Conservation (phyloP, 2,113 vertebrate genomes). For the Acrocephalus arundinaceus region DNA sequence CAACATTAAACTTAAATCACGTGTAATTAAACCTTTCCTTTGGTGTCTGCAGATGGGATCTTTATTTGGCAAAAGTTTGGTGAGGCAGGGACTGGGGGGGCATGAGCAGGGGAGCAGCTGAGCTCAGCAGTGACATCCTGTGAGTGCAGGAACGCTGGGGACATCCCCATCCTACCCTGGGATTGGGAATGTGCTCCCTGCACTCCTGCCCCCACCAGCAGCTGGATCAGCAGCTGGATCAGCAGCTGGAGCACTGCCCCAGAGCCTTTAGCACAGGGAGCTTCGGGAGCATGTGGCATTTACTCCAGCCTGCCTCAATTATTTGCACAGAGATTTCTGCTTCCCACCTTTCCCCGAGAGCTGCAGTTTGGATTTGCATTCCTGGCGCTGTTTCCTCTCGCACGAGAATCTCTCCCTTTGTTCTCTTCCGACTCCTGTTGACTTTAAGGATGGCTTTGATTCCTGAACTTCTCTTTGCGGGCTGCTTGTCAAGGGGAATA, state of each 20-base stretch:
- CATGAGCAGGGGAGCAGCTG: neutral
- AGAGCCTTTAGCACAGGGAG: neutral
- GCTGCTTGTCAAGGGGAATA: neutral
- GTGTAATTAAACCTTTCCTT: neutral
- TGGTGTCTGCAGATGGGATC: neutral
- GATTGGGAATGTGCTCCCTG: neutral
- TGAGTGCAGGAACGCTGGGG: neutral
- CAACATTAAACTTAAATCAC: rapidly evolving
- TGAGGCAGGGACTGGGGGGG: neutral
- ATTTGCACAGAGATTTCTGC: neutral
- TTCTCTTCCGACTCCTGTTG: neutral
- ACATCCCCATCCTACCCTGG: neutral
- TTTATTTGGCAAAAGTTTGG: neutral
- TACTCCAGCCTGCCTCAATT: neutral
- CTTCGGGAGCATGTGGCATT: neutral
- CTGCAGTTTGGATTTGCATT: neutral
- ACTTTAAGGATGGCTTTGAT: neutral
- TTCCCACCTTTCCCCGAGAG: neutral
- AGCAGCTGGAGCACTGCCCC: neutral
- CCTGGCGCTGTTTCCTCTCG: neutral
- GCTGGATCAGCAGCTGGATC: neutral
- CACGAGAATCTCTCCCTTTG: neutral
- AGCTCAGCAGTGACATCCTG: rapidly evolving
- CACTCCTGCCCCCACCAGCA: neutral
- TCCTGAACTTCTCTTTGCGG: neutral